These are phyloP conservation scores for Ichneumoninae sp. DNA, from an alignment of 2,888 invertebrate species.

Conservation along the genomic window DNA sequence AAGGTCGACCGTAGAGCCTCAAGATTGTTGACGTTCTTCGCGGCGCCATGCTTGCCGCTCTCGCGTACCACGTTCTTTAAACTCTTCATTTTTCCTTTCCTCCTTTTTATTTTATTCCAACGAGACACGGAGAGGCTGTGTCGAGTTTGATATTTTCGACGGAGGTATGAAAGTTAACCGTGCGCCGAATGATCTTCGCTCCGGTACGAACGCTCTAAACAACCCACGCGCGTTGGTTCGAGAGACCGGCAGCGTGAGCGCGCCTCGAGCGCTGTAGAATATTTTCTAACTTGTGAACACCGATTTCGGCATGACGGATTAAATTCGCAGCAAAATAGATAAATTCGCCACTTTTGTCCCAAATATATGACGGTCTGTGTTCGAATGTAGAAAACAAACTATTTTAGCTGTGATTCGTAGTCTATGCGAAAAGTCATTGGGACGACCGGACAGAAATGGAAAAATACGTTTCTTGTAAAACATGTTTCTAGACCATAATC, in stretches of 20 bases:
- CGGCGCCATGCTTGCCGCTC: slow-evolving; percentile 52
- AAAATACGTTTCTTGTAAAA: too few relatives aligned
- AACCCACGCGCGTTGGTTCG: not conserved
- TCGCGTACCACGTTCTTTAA: slow-evolving; percentile 30
- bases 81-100: not conserved
- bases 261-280: not conserved
- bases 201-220: not conserved
- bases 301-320: not conserved
- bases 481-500: too few relatives aligned
- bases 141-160: not conserved
- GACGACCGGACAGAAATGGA: too few relatives aligned
- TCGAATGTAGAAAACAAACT: too few relatives aligned
- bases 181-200: not conserved
- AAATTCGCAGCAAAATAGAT: not conserved
- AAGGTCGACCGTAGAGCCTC: slow-evolving; percentile 78
- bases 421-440: too few relatives aligned
- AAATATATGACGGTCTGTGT: too few relatives aligned
- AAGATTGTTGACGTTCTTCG: slow-evolving; percentile 46
- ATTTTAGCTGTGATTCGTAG: too few relatives aligned
- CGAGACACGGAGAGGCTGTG: not conserved
- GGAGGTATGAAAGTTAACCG: not conserved
- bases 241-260: too few relatives aligned
- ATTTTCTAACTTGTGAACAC: not conserved
- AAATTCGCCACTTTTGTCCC: too few relatives aligned
- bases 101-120: not conserved